Conservation (phyloP, 1,140 invertebrate genomes). For the Aplysia californica region DNA sequence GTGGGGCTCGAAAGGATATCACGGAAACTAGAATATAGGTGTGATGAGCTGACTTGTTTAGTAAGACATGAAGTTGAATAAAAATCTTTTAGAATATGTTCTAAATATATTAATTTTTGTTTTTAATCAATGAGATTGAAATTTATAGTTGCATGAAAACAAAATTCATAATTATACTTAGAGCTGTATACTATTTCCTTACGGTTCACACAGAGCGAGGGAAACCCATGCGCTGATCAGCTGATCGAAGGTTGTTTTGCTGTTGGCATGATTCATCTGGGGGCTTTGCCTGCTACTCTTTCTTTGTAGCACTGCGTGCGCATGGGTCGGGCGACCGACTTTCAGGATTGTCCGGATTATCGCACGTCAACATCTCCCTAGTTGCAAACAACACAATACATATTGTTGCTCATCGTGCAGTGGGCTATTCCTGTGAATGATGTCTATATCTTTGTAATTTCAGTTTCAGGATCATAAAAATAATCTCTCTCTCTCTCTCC, state of each 20-base stretch:
- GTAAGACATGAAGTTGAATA: constrained; percentile 4
- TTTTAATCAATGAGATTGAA: neutral
- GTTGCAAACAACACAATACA: neutral
- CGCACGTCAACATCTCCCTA: neutral
- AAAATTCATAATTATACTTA: no score
- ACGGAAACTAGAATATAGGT: no score
- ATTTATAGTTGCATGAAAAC: neutral
- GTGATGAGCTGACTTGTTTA: no score
- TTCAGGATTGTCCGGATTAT: neutral
- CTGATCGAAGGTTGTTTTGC: constrained; percentile 32
- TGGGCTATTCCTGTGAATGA: neutral
- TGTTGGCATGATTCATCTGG: constrained; percentile 5
- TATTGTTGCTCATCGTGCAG: no score
- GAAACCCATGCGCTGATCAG: constrained; percentile 32
- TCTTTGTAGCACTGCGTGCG: neutral
- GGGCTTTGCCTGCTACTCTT: neutral
- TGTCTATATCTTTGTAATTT: neutral
- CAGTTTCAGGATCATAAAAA: neutral
- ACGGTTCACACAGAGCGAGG: constrained; percentile 14
- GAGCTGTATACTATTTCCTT: neutral
- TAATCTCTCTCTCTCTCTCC: neutral
- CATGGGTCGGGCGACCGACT: neutral
- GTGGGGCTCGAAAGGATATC: constrained; percentile 4
- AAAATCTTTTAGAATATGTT: neutral
- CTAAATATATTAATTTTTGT: neutral